These are phyloP conservation scores for Hoplodrina ambigua DNA, from an alignment of 2,888 invertebrate genomes.

Conservation along the genomic window DNA sequence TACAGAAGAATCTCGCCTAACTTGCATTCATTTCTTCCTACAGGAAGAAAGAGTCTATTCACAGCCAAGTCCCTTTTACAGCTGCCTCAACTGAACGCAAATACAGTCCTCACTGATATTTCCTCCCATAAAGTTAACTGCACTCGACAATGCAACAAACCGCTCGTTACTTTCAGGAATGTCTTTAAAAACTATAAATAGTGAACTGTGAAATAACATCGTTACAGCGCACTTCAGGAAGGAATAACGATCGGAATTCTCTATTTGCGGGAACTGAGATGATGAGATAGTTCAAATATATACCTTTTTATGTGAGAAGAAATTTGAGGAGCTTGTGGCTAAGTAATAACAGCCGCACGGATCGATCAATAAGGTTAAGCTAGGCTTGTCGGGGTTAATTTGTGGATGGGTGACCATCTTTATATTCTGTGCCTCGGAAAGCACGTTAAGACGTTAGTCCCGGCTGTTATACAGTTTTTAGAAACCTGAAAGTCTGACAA, in stretches of 20 bases:
- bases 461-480: too few relatives aligned
- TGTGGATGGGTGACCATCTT: too few relatives aligned
- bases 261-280: not conserved
- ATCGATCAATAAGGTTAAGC: too few relatives aligned
- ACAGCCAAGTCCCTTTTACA: conserved; percentile 6
- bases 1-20: not conserved
- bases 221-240: not conserved
- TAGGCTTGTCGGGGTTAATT: too few relatives aligned
- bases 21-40: not conserved
- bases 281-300: not conserved
- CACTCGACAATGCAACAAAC: conserved; percentile 33
- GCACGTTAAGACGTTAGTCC: too few relatives aligned
- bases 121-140: conserved; percentile 29
- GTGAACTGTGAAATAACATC: conserved; percentile 17
- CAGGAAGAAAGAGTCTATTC: conserved; percentile 28
- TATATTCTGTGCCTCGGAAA: too few relatives aligned
- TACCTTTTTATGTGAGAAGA: too few relatives aligned
- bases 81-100: conserved; percentile 15
- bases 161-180: conserved; percentile 37
- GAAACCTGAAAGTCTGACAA: too few relatives aligned
- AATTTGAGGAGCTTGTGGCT: too few relatives aligned
- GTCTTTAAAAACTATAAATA: conserved; percentile 47
- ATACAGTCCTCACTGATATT: conserved; percentile 31
- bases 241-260: not conserved
- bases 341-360: too few relatives aligned